These are phyloP conservation scores for Salpingus planirostris DNA, from an alignment of 2,888 invertebrate genomes.

Conservation along the genomic window DNA sequence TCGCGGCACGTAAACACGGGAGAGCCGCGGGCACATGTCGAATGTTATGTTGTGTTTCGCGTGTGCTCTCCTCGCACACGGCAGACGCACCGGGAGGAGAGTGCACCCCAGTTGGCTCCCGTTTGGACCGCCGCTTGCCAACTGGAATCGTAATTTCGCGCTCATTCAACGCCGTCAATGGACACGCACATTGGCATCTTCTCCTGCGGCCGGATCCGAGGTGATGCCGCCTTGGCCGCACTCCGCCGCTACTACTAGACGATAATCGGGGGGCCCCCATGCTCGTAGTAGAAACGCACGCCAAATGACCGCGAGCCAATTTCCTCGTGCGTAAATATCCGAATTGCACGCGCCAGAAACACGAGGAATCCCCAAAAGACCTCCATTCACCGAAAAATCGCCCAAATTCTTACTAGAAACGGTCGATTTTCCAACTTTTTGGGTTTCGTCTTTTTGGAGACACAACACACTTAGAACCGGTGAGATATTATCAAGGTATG, in stretches of 20 bases:
- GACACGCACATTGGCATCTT: conserved; percentile 29
- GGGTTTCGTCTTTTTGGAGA: too few relatives aligned
- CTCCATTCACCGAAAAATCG: too few relatives aligned
- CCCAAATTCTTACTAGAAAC: too few relatives aligned
- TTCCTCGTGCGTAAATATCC: conserved; percentile 3
- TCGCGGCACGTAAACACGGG: conserved; percentile 8
- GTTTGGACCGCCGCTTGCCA: conserved; percentile 32
- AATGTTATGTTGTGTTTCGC: too few relatives aligned
- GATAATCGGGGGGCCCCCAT: conserved; percentile 19
- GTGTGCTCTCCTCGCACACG: neutral
- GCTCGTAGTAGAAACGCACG: conserved; percentile 8
- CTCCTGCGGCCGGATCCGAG: conserved; percentile 12
- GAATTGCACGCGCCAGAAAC: too few relatives aligned
- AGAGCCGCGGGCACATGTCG: neutral
- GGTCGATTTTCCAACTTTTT: too few relatives aligned
- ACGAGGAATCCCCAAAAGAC: too few relatives aligned
- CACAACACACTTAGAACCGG: too few relatives aligned
- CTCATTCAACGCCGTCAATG: conserved; percentile 21
- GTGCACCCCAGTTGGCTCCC: conserved; percentile 31
- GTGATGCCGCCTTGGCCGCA: conserved; percentile 28
- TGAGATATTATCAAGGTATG: too few relatives aligned
- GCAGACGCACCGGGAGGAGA: neutral
- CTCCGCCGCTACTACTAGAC: conserved; percentile 28
- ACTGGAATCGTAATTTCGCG: conserved; percentile 28
- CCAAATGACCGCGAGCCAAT: conserved; percentile 8